Percentiles rank a stretch among this genome's conserved stretches.
Conservation (phyloP, 2,888 invertebrate species). For the Megalurothrips usitatus region DNA sequence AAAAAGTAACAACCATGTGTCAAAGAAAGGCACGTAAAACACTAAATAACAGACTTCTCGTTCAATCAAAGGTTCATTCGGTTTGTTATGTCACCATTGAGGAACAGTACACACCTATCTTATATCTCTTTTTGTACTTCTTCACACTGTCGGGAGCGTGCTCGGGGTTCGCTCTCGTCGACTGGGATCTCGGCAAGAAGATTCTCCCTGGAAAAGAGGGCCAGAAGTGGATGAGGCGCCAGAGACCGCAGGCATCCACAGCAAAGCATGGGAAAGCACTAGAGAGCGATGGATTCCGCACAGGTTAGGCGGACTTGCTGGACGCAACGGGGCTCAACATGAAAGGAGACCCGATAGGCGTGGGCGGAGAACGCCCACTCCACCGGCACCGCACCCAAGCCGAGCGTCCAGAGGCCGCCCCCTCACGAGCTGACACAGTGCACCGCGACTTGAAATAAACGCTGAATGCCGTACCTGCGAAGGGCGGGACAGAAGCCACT, state of each 20-base stretch:
- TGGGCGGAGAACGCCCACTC: neutral
- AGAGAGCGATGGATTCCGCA: neutral
- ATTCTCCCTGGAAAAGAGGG: neutral
- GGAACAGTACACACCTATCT: neutral
- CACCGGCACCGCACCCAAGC: neutral
- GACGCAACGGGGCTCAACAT: neutral
- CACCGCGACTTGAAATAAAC: neutral
- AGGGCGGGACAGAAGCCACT: neutral
- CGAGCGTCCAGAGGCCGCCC: neutral
- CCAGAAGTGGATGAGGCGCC: neutral
- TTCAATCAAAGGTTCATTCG: too few species aligned
- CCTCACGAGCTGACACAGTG: neutral
- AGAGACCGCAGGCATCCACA: neutral
- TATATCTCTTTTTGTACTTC: neutral
- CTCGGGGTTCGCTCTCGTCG: neutral
- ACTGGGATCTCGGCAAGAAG: neutral
- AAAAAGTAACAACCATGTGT: too few species aligned
- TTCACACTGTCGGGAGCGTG: neutral
- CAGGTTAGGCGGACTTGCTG: neutral
- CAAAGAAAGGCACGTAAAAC: too few species aligned
- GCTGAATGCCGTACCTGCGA: neutral
- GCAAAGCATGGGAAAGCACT: neutral
- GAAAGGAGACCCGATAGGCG: neutral
- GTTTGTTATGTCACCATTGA: too few species aligned
- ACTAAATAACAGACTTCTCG: too few species aligned